Evolutionary conservation across 2,797 vertebrate genomes (phyloP).

Genomic region (Malurus splendens): DNA sequence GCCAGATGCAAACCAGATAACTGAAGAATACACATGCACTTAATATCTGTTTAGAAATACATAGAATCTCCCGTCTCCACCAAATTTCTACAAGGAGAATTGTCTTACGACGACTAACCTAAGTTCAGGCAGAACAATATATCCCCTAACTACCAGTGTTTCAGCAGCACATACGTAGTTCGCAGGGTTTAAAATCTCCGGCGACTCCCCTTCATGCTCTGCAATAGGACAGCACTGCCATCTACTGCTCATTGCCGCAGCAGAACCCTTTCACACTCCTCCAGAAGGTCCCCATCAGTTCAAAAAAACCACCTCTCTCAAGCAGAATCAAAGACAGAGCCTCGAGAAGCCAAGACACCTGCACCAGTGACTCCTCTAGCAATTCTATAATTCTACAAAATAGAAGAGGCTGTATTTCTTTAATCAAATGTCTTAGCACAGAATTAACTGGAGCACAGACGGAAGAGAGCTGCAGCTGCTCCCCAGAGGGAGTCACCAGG

Average conservation of each 20-base stretch:
- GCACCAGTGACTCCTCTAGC: no score
- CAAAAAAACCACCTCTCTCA: background rate
- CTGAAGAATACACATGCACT: accelerated
- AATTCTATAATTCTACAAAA: background rate
- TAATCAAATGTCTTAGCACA: background rate
- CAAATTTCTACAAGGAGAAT: background rate
- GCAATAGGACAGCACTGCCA: slow-evolving; percentile 66
- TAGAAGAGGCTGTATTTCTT: accelerated
- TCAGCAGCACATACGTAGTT: background rate
- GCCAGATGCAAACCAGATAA: background rate
- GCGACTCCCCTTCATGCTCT: background rate
- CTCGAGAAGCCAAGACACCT: background rate
- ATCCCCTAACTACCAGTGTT: slow-evolving; percentile 1
- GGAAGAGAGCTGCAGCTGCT: background rate
- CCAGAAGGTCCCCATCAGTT: background rate
- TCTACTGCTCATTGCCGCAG: slow-evolving; percentile 45
- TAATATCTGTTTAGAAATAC: background rate
- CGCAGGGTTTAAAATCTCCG: background rate
- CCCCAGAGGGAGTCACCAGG: background rate
- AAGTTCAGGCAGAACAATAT: background rate
- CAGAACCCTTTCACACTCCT: background rate
- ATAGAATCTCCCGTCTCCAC: background rate
- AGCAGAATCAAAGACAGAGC: background rate
- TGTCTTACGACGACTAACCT: background rate
- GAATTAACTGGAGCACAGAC: background rate